These are phyloP conservation scores for Intellagama lesueurii DNA, from an alignment of 2,797 vertebrate species.

Conservation along the genomic window DNA sequence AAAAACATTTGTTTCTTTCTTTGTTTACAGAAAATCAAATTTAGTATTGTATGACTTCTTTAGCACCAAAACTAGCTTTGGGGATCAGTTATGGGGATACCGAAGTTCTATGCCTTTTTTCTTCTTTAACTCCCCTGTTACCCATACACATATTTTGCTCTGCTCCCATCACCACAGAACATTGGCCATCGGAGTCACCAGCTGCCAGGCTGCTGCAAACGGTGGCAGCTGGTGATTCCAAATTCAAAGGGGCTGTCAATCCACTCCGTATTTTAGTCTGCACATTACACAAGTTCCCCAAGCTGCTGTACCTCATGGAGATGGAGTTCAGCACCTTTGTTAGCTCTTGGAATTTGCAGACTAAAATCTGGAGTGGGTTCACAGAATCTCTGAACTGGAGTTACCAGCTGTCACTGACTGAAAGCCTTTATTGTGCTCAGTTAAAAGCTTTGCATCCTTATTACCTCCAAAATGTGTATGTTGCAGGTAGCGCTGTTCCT, in stretches of 20 bases:
- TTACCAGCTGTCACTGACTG: too few relatives aligned
- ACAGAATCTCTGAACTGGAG: too few relatives aligned
- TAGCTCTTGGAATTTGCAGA: too few relatives aligned
- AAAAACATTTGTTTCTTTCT: background rate
- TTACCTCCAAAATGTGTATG: background rate
- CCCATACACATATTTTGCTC: background rate
- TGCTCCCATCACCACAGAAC: background rate
- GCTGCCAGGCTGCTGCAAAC: background rate
- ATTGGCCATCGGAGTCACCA: background rate
- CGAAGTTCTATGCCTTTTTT: background rate
- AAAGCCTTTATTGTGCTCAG: too few relatives aligned
- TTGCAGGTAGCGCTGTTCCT: background rate
- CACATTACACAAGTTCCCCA: too few relatives aligned
- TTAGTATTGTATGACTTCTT: background rate
- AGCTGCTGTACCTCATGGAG: too few relatives aligned
- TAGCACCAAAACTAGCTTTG: background rate
- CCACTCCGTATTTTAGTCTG: too few relatives aligned
- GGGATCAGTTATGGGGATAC: background rate
- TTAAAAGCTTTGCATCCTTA: background rate
- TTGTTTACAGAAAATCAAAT: background rate
- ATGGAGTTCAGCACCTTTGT: too few relatives aligned
- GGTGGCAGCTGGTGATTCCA: too few relatives aligned
- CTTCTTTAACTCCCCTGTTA: background rate
- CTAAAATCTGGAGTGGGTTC: too few relatives aligned
- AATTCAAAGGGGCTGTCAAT: too few relatives aligned